Percentiles rank a stretch among this genome's conserved stretches.
These are phyloP conservation scores for Pegoplata infirma DNA, from an alignment of 2,888 invertebrate genomes.

Conservation along the genomic window DNA sequence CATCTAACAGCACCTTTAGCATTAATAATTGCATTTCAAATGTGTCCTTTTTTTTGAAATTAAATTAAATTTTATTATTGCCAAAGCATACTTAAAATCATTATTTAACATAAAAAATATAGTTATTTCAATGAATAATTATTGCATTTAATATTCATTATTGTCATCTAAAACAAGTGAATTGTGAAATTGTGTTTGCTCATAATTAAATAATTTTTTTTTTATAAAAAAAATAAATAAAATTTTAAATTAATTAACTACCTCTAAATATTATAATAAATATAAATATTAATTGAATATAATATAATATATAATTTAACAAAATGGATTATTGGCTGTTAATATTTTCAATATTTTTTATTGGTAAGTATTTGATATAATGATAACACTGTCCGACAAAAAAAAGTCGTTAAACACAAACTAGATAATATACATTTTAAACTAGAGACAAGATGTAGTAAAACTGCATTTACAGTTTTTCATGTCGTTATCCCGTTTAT, in stretches of 20 bases:
- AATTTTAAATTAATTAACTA: slow-evolving; percentile 21
- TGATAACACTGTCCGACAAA: no score
- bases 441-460: no score
- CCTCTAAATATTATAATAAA: slow-evolving; percentile 16
- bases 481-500: no score
- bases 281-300: not conserved
- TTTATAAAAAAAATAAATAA: not conserved
- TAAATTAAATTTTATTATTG: not conserved
- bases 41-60: not conserved
- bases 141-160: no score
- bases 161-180: not conserved
- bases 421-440: no score
- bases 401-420: no score
- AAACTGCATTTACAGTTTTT: no score
- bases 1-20: no score
- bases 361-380: slow-evolving; percentile 60
- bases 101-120: no score
- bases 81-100: not conserved
- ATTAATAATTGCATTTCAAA: not conserved
- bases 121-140: no score
- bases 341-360: slow-evolving; percentile 40
- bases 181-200: not conserved
- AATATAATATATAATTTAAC: not conserved
- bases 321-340: slow-evolving; percentile 55
- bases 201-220: not conserved